phyloP scores from a whole-genome alignment of 2,888 invertebrate genomes.

The Meiosimyza platycephala region DNA sequence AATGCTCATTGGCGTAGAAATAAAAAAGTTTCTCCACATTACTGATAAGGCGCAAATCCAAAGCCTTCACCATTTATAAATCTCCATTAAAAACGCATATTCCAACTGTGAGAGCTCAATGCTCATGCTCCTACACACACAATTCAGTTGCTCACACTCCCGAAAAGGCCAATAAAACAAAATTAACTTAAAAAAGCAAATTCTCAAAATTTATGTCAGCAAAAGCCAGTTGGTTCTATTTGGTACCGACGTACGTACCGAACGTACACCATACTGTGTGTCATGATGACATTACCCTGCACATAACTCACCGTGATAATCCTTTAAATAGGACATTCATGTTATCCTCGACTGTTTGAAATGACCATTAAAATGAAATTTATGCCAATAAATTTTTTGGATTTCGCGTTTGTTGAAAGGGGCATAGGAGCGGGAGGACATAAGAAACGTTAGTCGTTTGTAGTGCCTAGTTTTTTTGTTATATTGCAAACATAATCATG shows the following conservation, averaged over 20 bases:
- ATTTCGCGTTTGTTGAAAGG: neutral
- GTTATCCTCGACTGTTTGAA: conserved; percentile 54
- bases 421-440: too few relatives aligned
- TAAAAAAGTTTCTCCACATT: too few relatives aligned
- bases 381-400: conserved; percentile 55
- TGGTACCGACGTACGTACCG: neutral
- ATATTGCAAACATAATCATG: too few relatives aligned
- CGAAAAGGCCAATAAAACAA: conserved; percentile 62
- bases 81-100: conserved; percentile 40
- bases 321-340: conserved; percentile 67
- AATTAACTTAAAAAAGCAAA: conserved; percentile 66
- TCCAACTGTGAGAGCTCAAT: neutral
- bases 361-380: conserved; percentile 61
- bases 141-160: neutral
- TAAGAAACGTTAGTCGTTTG: too few relatives aligned
- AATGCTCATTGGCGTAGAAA: too few relatives aligned
- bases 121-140: neutral
- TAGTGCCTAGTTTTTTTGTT: too few relatives aligned
- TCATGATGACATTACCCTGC: conserved; percentile 23
- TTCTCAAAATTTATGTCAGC: conserved; percentile 59
- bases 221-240: neutral
- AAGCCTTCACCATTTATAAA: conserved; percentile 29
- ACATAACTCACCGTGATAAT: conserved; percentile 64
- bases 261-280: neutral
- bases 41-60: too few relatives aligned